These are phyloP conservation scores for Muntiacus reevesi DNA, from an alignment of 2,113 vertebrate species.

Conservation along the genomic window DNA sequence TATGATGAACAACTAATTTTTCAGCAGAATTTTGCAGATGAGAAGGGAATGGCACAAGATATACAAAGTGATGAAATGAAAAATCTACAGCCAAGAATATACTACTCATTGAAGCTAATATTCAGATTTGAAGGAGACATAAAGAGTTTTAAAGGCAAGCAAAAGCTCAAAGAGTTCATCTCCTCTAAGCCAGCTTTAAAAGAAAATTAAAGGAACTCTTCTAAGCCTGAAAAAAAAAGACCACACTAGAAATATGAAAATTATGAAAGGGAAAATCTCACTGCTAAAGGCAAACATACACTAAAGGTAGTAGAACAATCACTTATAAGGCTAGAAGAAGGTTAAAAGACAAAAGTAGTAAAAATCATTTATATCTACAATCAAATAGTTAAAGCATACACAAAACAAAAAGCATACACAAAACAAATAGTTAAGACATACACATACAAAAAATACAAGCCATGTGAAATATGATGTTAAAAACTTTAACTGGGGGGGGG, in stretches of 20 bases:
- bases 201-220: background rate
- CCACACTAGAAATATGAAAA: background rate
- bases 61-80: background rate
- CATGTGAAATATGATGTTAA: background rate
- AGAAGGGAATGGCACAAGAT: background rate
- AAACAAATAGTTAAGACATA: background rate
- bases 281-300: background rate
- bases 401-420: background rate
- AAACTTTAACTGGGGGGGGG: background rate
- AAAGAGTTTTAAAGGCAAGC: background rate
- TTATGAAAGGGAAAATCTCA: background rate
- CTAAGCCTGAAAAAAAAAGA: background rate
- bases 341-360: background rate
- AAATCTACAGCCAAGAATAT: background rate
- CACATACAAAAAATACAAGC: background rate
- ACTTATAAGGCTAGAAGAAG: background rate
- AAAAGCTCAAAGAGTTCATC: background rate
- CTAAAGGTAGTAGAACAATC: background rate
- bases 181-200: background rate
- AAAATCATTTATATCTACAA: background rate
- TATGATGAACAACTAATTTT: background rate
- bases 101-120: background rate
- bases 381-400: background rate
- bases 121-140: background rate
- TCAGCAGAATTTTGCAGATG: background rate